phyloP scores from a whole-genome alignment of 2,888 invertebrate genomes.

The Synanthedon andrenaeformis region DNA sequence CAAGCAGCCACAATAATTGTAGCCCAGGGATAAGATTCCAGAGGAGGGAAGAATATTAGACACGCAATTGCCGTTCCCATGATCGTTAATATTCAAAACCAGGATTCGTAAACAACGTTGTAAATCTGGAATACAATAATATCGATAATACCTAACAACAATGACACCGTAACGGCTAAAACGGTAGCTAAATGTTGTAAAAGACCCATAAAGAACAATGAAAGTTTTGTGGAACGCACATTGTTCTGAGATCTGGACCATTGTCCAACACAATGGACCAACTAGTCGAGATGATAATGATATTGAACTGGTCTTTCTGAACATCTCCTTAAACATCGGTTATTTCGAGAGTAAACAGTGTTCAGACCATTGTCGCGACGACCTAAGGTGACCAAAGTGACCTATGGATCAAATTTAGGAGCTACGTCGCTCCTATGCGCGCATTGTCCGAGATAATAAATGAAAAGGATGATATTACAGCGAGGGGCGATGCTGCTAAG shows the following conservation, averaged over 20 bases:
- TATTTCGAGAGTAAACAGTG: conserved; percentile 44
- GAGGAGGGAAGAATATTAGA: neutral
- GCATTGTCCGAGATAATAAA: conserved; percentile 42
- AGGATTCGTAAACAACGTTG: conserved; percentile 42
- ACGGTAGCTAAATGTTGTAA: conserved; percentile 59
- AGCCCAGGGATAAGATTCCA: neutral
- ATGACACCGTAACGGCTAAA: conserved; percentile 45
- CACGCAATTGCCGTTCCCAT: conserved; percentile 36
- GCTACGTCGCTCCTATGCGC: conserved; percentile 25
- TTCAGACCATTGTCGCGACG: conserved; percentile 42
- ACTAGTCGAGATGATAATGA: conserved; percentile 12
- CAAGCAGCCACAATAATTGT: too few relatives aligned
- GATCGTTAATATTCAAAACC: conserved; percentile 54
- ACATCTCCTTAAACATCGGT: conserved; percentile 24
- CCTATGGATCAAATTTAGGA: conserved; percentile 49
- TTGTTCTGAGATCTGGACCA: conserved; percentile 43
- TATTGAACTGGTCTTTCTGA: conserved; percentile 14
- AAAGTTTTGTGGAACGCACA: conserved; percentile 29
- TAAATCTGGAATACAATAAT: conserved; percentile 52
- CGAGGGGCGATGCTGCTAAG: conserved; percentile 65
- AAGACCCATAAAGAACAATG: conserved; percentile 64
- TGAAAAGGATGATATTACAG: conserved; percentile 47
- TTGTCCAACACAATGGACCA: conserved; percentile 22
- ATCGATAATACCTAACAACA: conserved; percentile 59
- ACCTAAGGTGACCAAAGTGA: conserved; percentile 56